A percentile compares a stretch with the other conserved stretches of the same genome.
These are phyloP conservation scores for Malurus elegans DNA, from an alignment of 2,113 vertebrate species.

Conservation along the genomic window DNA sequence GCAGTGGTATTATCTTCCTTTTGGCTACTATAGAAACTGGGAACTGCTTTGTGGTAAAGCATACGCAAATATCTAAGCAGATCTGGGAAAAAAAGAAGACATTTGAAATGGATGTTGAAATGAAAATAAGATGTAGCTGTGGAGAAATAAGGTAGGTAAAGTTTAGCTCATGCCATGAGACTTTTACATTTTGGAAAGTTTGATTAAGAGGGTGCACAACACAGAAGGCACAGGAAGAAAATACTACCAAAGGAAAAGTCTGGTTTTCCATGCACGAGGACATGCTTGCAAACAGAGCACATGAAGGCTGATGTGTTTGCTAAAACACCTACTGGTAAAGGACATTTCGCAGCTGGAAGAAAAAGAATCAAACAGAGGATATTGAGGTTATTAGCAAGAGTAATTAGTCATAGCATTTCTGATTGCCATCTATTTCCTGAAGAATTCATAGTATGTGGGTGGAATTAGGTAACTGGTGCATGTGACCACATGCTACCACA, in stretches of 20 bases:
- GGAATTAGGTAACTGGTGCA: not conserved
- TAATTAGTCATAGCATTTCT: not conserved
- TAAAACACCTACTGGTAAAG: not conserved
- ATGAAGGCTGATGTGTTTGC: not conserved
- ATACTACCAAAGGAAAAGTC: not conserved
- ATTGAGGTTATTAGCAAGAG: not conserved
- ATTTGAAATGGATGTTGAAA: not conserved
- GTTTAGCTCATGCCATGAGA: not conserved
- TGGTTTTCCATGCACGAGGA: not conserved
- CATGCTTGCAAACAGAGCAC: not conserved
- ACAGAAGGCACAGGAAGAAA: not conserved
- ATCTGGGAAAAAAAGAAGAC: accelerated
- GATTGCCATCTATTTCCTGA: not conserved
- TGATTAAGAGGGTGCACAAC: not conserved
- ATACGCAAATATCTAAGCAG: not conserved
- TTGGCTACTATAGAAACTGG: not conserved
- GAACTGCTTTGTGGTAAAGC: not conserved
- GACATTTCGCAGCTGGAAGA: not conserved
- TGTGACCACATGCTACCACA: not conserved
- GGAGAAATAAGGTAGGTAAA: not conserved
- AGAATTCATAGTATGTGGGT: not conserved
- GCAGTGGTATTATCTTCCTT: not conserved
- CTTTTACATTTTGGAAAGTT: not conserved
- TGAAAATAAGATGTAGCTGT: not conserved
- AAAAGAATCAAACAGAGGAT: not conserved